Evolutionary conservation across 1,140 invertebrate species (phyloP).

Genomic region (Drosophila persimilis): DNA sequence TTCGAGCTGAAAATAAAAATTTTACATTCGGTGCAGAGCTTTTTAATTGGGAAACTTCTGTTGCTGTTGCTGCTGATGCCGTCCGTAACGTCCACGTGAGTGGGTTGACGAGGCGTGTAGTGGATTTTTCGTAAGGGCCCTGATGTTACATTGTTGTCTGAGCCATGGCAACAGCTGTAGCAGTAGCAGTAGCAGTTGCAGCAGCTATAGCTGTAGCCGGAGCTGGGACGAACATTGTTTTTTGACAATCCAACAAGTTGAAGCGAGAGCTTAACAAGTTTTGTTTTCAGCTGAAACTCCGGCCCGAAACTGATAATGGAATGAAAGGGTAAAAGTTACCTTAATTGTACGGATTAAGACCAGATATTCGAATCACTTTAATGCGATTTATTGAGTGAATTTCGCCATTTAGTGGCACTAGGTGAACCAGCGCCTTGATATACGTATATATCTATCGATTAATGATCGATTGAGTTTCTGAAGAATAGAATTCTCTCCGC

Average conservation of each 20-base stretch:
- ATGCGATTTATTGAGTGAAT: conserved; percentile 5
- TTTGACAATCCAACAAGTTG: conserved; percentile 54
- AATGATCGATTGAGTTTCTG: too few relatives aligned
- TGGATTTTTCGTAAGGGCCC: not conserved
- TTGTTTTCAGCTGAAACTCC: conserved; percentile 16
- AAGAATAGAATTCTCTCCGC: too few relatives aligned
- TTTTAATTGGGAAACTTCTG: conserved; percentile 65
- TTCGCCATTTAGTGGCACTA: too few relatives aligned
- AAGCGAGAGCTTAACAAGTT: conserved; percentile 45
- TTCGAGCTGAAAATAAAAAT: conserved; percentile 18
- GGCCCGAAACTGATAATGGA: conserved; percentile 36
- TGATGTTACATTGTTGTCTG: conserved; percentile 37
- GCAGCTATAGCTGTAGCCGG: too few relatives aligned
- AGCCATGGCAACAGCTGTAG: conserved; percentile 35
- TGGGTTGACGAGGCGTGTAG: too few relatives aligned
- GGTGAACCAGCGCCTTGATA: too few relatives aligned
- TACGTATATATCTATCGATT: too few relatives aligned
- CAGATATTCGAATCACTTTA: conserved; percentile 8
- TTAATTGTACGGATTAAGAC: conserved; percentile 20
- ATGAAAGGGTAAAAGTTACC: conserved; percentile 35
- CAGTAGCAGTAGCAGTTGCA: conserved; percentile 1
- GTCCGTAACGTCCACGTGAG: too few relatives aligned
- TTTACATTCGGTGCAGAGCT: conserved; percentile 38
- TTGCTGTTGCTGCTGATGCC: not conserved
- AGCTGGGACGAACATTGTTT: conserved; percentile 28